A percentile compares a stretch with the other conserved stretches of the same genome.
Evolutionary conservation across 2,888 invertebrate genomes (phyloP).

Genomic region (Sinotaia quadrata): DNA sequence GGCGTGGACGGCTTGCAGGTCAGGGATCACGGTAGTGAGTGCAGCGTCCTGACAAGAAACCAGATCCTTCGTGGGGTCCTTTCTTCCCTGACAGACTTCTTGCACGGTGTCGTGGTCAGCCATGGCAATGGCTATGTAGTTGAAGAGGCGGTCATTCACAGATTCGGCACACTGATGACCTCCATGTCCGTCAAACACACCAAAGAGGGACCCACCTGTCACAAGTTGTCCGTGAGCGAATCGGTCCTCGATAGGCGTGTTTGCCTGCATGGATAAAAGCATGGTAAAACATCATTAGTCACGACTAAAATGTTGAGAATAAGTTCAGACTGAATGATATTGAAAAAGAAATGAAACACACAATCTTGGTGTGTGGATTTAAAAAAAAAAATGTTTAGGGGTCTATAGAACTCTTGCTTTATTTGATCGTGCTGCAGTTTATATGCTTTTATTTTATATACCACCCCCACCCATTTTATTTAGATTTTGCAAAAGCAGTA

Average conservation of each 20-base stretch:
- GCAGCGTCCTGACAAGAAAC: too few relatives aligned
- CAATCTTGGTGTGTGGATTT: too few relatives aligned
- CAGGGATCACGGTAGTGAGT: slow-evolving; percentile 51
- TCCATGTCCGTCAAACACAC: slow-evolving; percentile 97
- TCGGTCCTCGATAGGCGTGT: slow-evolving; percentile 95
- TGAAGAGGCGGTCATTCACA: slow-evolving; percentile 86
- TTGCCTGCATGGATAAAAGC: slow-evolving; percentile 76
- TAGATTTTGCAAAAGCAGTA: too few relatives aligned
- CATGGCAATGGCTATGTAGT: slow-evolving; percentile 89
- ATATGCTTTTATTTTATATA: too few relatives aligned
- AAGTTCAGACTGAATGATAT: too few relatives aligned
- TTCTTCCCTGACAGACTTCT: slow-evolving; percentile 45
- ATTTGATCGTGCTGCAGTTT: too few relatives aligned
- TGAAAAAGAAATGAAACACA: too few relatives aligned
- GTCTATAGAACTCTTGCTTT: too few relatives aligned
- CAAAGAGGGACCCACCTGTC: slow-evolving; percentile 78
- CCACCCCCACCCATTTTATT: too few relatives aligned
- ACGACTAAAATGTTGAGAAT: too few relatives aligned
- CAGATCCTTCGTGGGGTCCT: slow-evolving; percentile 50
- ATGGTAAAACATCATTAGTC: background rate
- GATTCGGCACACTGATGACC: slow-evolving; percentile 96
- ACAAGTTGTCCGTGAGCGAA: slow-evolving; percentile 90
- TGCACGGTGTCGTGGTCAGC: slow-evolving; percentile 75
- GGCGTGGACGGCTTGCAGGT: slow-evolving; percentile 50
- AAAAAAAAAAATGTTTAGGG: too few relatives aligned